Conservation (phyloP, 2,888 invertebrate species). For the Noctuana brunneofusca region DNA sequence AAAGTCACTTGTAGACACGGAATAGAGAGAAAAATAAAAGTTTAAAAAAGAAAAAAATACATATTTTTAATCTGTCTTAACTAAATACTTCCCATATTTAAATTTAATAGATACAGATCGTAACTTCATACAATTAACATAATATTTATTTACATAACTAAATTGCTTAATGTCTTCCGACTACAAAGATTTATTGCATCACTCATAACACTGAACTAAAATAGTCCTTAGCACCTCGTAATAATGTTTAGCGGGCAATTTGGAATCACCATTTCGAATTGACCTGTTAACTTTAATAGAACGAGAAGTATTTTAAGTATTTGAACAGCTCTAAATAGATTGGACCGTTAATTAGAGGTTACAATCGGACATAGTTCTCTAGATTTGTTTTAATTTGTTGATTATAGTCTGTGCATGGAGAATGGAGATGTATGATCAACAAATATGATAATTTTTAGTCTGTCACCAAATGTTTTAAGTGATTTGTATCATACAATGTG, state of each 20-base stretch:
- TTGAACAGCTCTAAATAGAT: conserved; percentile 4
- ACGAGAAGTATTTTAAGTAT: not conserved
- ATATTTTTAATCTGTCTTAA: not conserved
- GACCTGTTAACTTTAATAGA: conserved; percentile 13
- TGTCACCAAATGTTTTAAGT: conserved; percentile 9
- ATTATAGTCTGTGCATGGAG: conserved; percentile 22
- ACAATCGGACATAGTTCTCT: conserved; percentile 32
- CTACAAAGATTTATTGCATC: conserved; percentile 41
- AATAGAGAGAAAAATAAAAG: no score
- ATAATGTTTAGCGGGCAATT: conserved; percentile 29
- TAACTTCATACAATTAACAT: conserved; percentile 20
- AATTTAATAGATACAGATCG: conserved; percentile 23
- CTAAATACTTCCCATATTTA: conserved; percentile 12
- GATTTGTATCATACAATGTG: conserved; percentile 19
- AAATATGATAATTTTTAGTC: conserved; percentile 29
- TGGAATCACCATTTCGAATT: conserved; percentile 21
- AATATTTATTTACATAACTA: conserved; percentile 33
- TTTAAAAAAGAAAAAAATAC: not conserved
- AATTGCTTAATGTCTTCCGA: conserved; percentile 32
- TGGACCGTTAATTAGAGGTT: conserved; percentile 27
- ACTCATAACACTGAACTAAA: conserved; percentile 21
- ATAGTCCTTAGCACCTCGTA: conserved; percentile 34
- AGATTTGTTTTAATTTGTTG: conserved; percentile 30
- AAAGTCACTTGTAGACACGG: no score
- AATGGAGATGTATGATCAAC: conserved; percentile 23